Evolutionary conservation across 2,113 vertebrate species (phyloP).

Genomic region (Atrichornis clamosus): DNA sequence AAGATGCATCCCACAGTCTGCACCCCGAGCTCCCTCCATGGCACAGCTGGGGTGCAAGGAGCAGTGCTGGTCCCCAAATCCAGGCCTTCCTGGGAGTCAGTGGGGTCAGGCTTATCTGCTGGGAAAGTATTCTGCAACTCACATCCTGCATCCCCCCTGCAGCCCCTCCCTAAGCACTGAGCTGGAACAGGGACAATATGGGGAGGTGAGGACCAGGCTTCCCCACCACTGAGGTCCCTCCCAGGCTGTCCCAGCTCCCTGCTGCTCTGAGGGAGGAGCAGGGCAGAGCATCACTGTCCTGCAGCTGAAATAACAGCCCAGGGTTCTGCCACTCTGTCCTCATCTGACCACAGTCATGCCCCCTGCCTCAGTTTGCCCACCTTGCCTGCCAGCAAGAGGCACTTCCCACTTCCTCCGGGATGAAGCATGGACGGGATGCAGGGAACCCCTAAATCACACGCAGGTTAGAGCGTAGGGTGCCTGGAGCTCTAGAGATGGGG

Average conservation of each 20-base stretch:
- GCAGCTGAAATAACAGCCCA: not conserved
- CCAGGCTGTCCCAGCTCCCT: not conserved
- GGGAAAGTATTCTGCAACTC: not conserved
- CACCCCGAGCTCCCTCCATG: fast-evolving
- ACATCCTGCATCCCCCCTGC: not conserved
- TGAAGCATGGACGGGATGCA: not conserved
- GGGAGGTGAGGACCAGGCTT: no score
- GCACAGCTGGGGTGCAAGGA: not conserved
- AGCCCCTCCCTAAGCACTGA: not conserved
- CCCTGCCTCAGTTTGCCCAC: not conserved
- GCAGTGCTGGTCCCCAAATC: not conserved
- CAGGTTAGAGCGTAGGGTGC: not conserved
- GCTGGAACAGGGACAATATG: not conserved
- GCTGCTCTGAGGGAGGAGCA: not conserved
- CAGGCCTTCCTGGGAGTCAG: not conserved
- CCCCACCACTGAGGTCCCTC: no score
- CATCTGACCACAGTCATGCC: not conserved
- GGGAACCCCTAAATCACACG: not conserved
- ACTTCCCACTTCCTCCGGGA: not conserved
- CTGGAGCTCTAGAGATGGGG: not conserved
- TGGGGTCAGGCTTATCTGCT: not conserved
- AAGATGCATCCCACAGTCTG: not conserved
- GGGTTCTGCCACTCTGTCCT: not conserved
- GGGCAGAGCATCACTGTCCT: not conserved
- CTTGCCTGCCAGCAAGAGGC: not conserved